Conservation (phyloP, 2,797 vertebrate species). For the Typhlichthys eigenmanni region DNA sequence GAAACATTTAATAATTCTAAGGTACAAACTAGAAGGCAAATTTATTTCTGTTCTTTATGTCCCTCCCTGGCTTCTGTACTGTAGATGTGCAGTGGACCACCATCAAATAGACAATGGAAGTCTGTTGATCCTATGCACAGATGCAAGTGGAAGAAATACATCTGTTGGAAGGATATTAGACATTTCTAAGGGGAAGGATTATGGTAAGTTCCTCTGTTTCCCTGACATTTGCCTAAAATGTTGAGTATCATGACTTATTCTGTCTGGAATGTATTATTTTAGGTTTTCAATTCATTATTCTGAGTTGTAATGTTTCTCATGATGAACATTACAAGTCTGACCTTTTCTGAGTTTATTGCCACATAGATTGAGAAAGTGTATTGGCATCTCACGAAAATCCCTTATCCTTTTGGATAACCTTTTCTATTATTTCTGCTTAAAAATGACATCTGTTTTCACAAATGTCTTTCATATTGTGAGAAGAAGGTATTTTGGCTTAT, state of each 20-base stretch:
- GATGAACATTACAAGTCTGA: slow-evolving; percentile 27
- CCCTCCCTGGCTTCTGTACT: slow-evolving; percentile 4
- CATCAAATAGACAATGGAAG: slow-evolving; percentile 88
- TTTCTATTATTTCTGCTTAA: slow-evolving; percentile 39
- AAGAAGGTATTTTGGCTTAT: slow-evolving; percentile 48
- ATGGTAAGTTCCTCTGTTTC: slow-evolving; percentile 82
- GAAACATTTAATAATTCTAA: no score
- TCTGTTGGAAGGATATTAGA: slow-evolving; percentile 92
- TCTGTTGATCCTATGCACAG: slow-evolving; percentile 93
- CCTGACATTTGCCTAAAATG: slow-evolving; percentile 28
- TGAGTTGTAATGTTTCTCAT: slow-evolving; percentile 11
- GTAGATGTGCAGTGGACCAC: slow-evolving; percentile 92
- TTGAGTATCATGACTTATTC: slow-evolving; percentile 17
- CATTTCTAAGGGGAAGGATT: slow-evolving; percentile 94
- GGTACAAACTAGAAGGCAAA: no score
- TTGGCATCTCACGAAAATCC: slow-evolving; percentile 26
- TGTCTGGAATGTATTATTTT: slow-evolving; percentile 31
- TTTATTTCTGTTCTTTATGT: no score
- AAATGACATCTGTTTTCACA: slow-evolving; percentile 46
- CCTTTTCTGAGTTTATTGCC: slow-evolving; percentile 28
- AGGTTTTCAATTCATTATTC: not conserved
- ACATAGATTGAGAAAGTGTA: slow-evolving; percentile 37
- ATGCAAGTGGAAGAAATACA: slow-evolving; percentile 90
- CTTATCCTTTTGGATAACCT: slow-evolving; percentile 43
- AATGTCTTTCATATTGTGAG: slow-evolving; percentile 59